Base-by-base conservation (phyloP, 2,888 invertebrate species). In the Thereva unica region DNA sequence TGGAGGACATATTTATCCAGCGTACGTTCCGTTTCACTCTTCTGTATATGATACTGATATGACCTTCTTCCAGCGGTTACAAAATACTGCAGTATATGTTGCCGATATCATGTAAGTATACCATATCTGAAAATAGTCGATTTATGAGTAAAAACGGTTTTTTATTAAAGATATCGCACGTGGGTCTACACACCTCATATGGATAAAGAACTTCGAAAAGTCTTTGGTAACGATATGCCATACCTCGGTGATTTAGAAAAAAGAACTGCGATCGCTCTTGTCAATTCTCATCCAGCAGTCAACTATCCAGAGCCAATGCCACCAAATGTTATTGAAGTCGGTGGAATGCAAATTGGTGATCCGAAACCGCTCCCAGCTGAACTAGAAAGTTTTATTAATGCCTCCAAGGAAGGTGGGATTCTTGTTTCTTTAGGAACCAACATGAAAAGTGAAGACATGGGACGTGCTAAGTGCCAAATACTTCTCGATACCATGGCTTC, bases 261-360 rank as follows among this genome's bases (percentile, higher is more conserved):
- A 49, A 40, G 37, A 23, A 37, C 50, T 10, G 35, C 56, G 34
- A 23, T 75, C 4, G 57, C 67, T 4, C 71, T 81, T 8, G 74
- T 79, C 0, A 80, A 80, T 67, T 75, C 76, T 0, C 74, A 79
- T 71, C 74, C 76, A 1, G 73, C 73, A 1, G 66, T 78, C 3
- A 77, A 79, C 47, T 76, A 74, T 66, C 71, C 75, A 1, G 75
- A 77, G 41, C 74, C 78, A 42, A 49, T 78, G 12, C 77, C 78
- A 4, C 78, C 78, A 5, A 78, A 77, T 70, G 71, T 80, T 0
- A 74, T 81, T 12, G 76, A 78, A 71, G 74, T 81, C 1, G 80
- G 76, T 6, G 80, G 80, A 0, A 66, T 80, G 52, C 80, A 81
- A 45, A 77, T 80, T 37, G 45, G 63, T 5, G 71, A 76, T 3